Evolutionary conservation across 2,113 vertebrate genomes (phyloP), one percentile per base, ranked within the genome.

Genomic region (Ceyx melanurus): DNA sequence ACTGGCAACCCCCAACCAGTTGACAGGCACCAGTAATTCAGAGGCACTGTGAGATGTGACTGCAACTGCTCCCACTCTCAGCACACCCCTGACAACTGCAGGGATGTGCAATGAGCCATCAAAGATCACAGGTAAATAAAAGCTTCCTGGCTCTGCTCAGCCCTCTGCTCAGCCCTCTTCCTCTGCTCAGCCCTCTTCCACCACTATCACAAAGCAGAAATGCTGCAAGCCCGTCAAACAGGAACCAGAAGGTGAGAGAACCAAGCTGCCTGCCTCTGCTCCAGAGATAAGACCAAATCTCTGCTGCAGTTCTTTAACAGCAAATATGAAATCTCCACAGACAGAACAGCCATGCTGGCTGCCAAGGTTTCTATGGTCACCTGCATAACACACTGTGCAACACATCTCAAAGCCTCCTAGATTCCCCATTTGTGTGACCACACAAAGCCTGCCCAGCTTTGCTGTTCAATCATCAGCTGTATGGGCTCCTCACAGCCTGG

Each of bases 391-490:
- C 31, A 3, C 37, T 25, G 53, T 25, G 21, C 19, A 17, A 4
- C 14, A 6, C 15, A 2, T 26, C 54, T 58, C 42, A 48, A 23
- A 57, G 45, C 37, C 76, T 57, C 15, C 23, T 33, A 19, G 15
- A 23, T 4, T 11, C 18, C 33, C 17, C 2, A 0, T 6, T 17
- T 1, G 0, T 20, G 35, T 14, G 23, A 11, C 35, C 23, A 15
- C 60, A 65, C 50, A 58, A 74, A 71, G 60, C 51, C 33, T 12
- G 4, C 37, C 19, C 43, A 25, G 51, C 61, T 64, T 40, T 62
- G 58, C 64, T 76, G 46, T 50, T 61, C 56, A 70, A 20, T 66
- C 6, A 46, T 16, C 48, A 40, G 43, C 29, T 74, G 48, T 8
- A 50, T 37, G 45, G 33, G 66, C 31, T 75, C 45, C 25, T 14